Evolutionary conservation across 2,113 vertebrate species (phyloP), one percentile per base, ranked within the genome.

Genomic region (Apodemus speciosus): DNA sequence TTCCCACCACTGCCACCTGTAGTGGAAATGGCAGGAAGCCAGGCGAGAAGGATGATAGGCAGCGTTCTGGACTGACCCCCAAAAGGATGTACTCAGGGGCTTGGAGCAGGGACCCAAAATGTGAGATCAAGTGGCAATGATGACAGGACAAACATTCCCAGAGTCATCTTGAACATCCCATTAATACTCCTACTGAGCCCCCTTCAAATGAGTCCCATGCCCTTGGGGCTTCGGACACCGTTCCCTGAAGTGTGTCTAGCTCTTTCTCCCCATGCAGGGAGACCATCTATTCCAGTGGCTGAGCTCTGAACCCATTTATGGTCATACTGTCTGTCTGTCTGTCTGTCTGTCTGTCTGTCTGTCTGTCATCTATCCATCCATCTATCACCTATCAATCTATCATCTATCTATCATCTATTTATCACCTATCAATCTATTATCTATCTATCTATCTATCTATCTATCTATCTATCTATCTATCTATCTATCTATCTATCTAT

Each of bases 1-100:
- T 75, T 96, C 76, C 92, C 91, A 46, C 95, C 76, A 0, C 92
- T 88, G 95, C 92, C 91, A 72, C 95, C 97, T 97, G 85, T n/a
- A 93, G 84, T 72, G 85, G 91, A 95, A 94, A 96, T 23, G 89
- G 91, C 66, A 94, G 87, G 76, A 92, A 93, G 72, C 89, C 88
- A 85, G 51, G 88, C 83, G 66, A 95, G 71, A 92, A 96, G 73
- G 66, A 53, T 75, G 66, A 53, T 11, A 56, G 91, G 62, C 53
- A 76, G 72, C 25, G 62, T 81, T 94, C 73, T 2, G 18, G 38
- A n/a, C 46, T 49, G 35, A 18, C 62, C 38, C n/a, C 30, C 69
- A 9, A 21, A 38, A 38, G n/a, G 53, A 51, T 51, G 11, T 21
- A 10, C 21, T 21, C 43, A 66, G 16, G 49, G 80, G 27, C 13